Evolutionary conservation across 1,140 invertebrate genomes (phyloP).

Genomic region (Dreissena polymorpha): DNA sequence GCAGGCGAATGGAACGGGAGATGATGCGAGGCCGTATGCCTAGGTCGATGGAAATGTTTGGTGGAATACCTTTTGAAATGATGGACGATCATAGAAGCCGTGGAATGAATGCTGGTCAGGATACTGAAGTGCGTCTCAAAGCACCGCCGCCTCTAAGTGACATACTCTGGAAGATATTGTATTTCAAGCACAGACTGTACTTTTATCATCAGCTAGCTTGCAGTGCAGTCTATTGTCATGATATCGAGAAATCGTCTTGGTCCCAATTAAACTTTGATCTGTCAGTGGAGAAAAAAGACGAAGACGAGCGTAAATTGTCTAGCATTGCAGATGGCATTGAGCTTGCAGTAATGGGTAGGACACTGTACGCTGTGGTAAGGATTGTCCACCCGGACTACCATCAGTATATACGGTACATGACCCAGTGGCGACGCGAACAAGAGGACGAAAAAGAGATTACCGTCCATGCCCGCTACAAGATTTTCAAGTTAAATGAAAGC

Average conservation of each 20-base stretch:
- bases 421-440: too few relatives aligned
- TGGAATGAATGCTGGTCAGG: background rate
- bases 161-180: slow-evolving; percentile 12
- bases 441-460: background rate
- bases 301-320: background rate
- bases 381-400: background rate
- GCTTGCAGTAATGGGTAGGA: slow-evolving; percentile 11
- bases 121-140: background rate
- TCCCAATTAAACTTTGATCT: background rate
- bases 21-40: slow-evolving; percentile 7
- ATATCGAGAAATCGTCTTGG: background rate
- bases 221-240: slow-evolving; percentile 16
- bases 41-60: slow-evolving; percentile 24
- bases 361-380: slow-evolving; percentile 24
- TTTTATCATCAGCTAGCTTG: background rate
- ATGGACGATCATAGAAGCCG: background rate
- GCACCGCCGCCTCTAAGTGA: background rate
- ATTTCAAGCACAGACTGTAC: slow-evolving; percentile 9
- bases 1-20: slow-evolving; percentile 4
- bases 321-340: slow-evolving; percentile 29
- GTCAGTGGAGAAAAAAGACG: background rate
- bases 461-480: slow-evolving; percentile 6
- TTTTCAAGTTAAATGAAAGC: background rate
- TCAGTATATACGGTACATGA: background rate
- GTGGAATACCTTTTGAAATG: background rate